Percentiles rank a stretch among this genome's conserved stretches.
Evolutionary conservation across 2,113 vertebrate genomes (phyloP).

Genomic region (Lycaon pictus): DNA sequence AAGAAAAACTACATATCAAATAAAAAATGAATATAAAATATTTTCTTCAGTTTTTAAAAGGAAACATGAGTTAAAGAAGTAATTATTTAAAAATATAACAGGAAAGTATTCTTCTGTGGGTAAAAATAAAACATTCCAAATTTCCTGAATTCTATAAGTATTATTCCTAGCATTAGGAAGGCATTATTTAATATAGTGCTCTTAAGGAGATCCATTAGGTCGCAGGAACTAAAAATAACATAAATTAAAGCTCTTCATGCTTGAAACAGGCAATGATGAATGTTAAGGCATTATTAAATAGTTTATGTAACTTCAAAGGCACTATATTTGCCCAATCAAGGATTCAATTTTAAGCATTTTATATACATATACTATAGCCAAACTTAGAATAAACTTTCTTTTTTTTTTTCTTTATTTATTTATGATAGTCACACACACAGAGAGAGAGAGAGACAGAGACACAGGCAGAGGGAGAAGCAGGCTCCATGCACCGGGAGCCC

Average conservation of each 20-base stretch:
- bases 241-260: conserved; percentile 26
- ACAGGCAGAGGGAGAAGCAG: no score
- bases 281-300: neutral
- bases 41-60: conserved; percentile 33
- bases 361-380: neutral
- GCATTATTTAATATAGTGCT: neutral
- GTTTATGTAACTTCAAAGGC: conserved; percentile 22
- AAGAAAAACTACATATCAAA: neutral
- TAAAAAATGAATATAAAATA: neutral
- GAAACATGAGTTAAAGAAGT: neutral
- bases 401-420: no score
- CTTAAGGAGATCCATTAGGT: conserved; percentile 23
- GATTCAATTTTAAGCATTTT: neutral
- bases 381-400: conserved; percentile 31
- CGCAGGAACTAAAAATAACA: neutral
- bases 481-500: no score
- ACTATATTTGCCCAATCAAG: neutral
- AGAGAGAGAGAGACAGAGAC: no score
- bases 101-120: neutral
- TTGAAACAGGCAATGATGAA: conserved; percentile 12
- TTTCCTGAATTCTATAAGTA: conserved; percentile 28
- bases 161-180: neutral
- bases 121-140: conserved; percentile 39
- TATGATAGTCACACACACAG: no score
- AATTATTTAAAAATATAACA: neutral